phyloP scores from a whole-genome alignment of 2,797 vertebrate genomes.

The Tapirus indicus region DNA sequence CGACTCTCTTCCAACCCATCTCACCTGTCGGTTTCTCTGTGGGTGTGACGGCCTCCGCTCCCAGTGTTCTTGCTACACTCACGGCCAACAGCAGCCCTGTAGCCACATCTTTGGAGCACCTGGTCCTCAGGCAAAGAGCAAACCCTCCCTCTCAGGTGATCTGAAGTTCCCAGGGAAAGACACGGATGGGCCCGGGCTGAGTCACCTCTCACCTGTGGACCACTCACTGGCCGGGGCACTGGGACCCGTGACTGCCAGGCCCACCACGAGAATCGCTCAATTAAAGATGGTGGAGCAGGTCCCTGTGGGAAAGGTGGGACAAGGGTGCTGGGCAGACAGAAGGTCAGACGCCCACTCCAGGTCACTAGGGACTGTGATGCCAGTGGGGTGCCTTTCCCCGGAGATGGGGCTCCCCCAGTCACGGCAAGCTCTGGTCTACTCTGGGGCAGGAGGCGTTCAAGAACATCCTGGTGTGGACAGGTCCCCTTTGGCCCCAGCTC shows the following conservation, averaged over 20 bases:
- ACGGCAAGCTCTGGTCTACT: background rate
- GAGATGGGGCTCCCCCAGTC: background rate
- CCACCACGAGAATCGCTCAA: accelerated
- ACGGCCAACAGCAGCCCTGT: background rate
- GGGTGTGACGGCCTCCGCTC: background rate
- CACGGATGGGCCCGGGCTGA: background rate
- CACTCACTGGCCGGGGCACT: background rate
- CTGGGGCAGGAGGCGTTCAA: background rate
- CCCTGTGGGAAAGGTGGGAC: background rate
- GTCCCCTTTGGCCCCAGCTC: accelerated
- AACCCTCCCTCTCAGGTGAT: background rate
- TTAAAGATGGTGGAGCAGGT: background rate
- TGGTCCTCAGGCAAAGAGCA: background rate
- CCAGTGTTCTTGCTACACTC: background rate
- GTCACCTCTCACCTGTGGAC: background rate
- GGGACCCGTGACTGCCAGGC: background rate
- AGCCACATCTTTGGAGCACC: background rate
- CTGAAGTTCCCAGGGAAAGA: background rate
- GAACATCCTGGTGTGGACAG: background rate
- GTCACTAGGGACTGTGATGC: background rate
- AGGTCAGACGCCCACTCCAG: background rate
- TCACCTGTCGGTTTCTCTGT: no score
- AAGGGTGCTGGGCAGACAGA: background rate
- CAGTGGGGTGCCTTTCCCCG: background rate
- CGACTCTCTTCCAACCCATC: background rate